Evolutionary conservation across 2,888 invertebrate genomes (phyloP).

Genomic region (Perizoma flavofasciatum): DNA sequence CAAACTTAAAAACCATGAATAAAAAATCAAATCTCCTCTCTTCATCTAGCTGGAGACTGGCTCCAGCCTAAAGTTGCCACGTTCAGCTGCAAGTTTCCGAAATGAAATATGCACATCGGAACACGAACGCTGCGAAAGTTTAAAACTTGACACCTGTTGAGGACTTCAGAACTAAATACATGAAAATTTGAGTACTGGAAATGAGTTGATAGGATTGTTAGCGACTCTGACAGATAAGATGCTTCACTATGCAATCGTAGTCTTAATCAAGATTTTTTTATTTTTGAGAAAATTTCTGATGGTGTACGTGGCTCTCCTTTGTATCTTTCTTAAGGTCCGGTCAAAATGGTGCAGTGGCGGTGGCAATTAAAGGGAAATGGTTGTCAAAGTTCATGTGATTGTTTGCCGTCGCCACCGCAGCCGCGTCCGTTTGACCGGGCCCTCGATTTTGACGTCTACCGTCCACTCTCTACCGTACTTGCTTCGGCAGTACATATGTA

Average conservation of each 20-base stretch:
- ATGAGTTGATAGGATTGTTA: constrained; percentile 43
- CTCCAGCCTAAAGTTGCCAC: constrained; percentile 35
- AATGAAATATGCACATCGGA: constrained; percentile 76
- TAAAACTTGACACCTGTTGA: constrained; percentile 62
- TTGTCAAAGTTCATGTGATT: too few species aligned
- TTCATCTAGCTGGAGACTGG: constrained; percentile 16
- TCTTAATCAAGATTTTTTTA: too few species aligned
- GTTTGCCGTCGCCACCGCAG: too few species aligned
- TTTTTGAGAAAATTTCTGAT: too few species aligned
- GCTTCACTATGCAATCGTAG: background rate
- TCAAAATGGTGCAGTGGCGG: too few species aligned
- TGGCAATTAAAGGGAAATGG: too few species aligned
- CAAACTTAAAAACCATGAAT: constrained; percentile 25
- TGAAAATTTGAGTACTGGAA: constrained; percentile 47
- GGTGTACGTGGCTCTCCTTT: too few species aligned
- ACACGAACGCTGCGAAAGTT: constrained; percentile 59
- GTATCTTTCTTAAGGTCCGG: too few species aligned
- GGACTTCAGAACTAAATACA: constrained; percentile 53
- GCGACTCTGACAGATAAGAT: constrained; percentile 27
- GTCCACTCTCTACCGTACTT: too few species aligned
- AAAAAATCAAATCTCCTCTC: constrained; percentile 18
- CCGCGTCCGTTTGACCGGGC: too few species aligned
- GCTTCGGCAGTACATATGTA: too few species aligned
- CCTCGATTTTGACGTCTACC: too few species aligned
- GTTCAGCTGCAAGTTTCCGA: constrained; percentile 33